A percentile compares a stretch with the other conserved stretches of the same genome.
Evolutionary conservation across 2,797 vertebrate species (phyloP).

Genomic region (Pseudocheirus occidentalis): DNA sequence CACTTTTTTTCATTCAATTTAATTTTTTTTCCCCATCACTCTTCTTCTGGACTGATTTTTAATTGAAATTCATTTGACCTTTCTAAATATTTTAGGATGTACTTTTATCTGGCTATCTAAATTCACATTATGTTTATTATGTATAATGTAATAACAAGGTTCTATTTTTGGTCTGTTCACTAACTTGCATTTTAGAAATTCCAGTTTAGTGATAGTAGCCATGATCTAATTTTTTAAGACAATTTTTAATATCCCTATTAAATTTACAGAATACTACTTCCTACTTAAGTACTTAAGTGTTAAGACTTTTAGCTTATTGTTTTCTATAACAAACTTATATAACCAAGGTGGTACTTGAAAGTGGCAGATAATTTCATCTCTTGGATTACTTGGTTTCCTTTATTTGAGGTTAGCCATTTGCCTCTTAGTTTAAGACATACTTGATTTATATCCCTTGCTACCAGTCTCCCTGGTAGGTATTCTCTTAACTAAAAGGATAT

Average conservation of each 20-base stretch:
- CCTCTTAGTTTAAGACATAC: conserved; percentile 35
- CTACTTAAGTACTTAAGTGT: background rate
- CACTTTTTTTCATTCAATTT: conserved; percentile 35
- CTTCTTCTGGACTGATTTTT: conserved; percentile 18
- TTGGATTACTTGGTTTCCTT: background rate
- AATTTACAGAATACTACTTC: background rate
- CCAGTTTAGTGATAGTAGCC: conserved; percentile 13
- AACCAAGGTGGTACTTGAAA: background rate
- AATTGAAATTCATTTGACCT: conserved; percentile 27
- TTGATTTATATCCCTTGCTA: conserved; percentile 3
- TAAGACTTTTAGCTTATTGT: background rate
- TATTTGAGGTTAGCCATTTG: background rate
- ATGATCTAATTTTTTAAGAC: conserved; percentile 11
- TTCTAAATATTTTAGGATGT: conserved; percentile 13
- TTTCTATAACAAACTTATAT: background rate
- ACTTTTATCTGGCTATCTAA: conserved; percentile 35
- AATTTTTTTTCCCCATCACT: background rate
- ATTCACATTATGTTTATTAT: background rate
- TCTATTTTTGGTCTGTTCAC: conserved; percentile 6
- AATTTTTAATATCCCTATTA: conserved; percentile 32
- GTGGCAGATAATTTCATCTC: background rate
- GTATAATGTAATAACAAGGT: background rate
- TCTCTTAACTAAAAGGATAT: conserved; percentile 19
- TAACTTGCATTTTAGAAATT: conserved; percentile 39
- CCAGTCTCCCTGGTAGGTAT: conserved; percentile 24